Evolutionary conservation across 1,140 invertebrate genomes (phyloP), one percentile per base, ranked within the genome.

Genomic region (Formica selysi): DNA sequence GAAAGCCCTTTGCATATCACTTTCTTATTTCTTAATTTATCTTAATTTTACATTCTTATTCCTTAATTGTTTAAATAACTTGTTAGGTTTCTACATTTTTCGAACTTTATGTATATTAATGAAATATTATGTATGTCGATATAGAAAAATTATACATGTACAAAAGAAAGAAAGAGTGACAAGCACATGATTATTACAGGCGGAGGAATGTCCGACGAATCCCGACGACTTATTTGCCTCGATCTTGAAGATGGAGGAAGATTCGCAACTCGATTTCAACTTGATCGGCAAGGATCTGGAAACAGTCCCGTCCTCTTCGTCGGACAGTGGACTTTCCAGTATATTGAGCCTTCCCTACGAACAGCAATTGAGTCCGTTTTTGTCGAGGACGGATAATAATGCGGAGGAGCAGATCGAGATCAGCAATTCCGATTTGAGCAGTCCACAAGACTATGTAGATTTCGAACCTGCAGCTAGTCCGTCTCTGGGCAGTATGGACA

Each of bases 261-360:
- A 74, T 13, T 0, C 64, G 7, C 16, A 87, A 71, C 76, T 87
- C 22, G 85, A 92, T n/a, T 94, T 94, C 84, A 90, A 90, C 38
- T 64, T 94, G 51, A 94, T 94, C 10, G 92, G 93, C 0, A 89
- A 92, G 22, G 92, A 94, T 41, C 54, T 94, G 41, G 91, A 93
- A 7, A 79, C 92, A 26, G 91, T 92, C 2, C 91, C 91, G 3
- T 93, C 92, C 0, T 92, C 94, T 0, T 94, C 94, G 1, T 94
- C 93, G 26, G 94, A 95, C 73, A 93, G 91, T 16, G 94, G 93
- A 3, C 90, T 94, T 4, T 94, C 93, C 8, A 95, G 94, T 11
- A 90, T 91, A 0, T 61, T 93, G 22, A 94, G 93, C 76, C 87
- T 93, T 1, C 93, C 93, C 1, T 94, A 93, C 48, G 94, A 95